Evolutionary conservation across 2,888 invertebrate genomes (phyloP).

Genomic region (Nemoura dubitans): DNA sequence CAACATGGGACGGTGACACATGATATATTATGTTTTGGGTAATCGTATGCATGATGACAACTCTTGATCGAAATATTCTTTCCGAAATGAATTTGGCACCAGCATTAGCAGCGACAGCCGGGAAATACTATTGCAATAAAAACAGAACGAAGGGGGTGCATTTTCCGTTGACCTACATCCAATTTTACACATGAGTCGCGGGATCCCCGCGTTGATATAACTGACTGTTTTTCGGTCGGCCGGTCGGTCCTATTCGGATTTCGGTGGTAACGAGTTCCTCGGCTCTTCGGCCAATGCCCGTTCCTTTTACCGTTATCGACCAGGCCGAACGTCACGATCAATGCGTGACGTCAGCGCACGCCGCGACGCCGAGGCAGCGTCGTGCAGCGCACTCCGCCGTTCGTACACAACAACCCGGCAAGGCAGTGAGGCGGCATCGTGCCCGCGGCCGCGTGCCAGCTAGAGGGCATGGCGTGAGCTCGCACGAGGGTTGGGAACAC

Average conservation of each 20-base stretch:
- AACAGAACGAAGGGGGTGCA: neutral
- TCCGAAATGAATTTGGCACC: too few relatives aligned
- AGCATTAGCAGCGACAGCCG: too few relatives aligned
- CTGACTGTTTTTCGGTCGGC: neutral
- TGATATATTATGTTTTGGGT: too few relatives aligned
- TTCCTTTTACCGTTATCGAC: neutral
- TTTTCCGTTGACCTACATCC: neutral
- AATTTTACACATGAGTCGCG: neutral
- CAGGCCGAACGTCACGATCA: constrained; percentile 15
- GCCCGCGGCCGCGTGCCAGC: neutral
- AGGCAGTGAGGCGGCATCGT: neutral
- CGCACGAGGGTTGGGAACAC: neutral
- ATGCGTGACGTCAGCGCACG: constrained; percentile 33
- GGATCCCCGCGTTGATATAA: neutral
- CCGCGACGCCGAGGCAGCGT: constrained; percentile 17
- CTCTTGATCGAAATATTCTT: too few relatives aligned
- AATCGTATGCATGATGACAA: too few relatives aligned
- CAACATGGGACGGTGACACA: too few relatives aligned
- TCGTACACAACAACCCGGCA: too few relatives aligned
- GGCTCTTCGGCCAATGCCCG: neutral
- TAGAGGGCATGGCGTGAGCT: neutral
- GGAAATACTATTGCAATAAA: too few relatives aligned
- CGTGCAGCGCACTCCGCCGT: too few relatives aligned
- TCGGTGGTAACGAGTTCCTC: neutral
- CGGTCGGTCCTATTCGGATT: neutral